Conservation (phyloP, 2,888 invertebrate species). For the Pammene aurita region DNA sequence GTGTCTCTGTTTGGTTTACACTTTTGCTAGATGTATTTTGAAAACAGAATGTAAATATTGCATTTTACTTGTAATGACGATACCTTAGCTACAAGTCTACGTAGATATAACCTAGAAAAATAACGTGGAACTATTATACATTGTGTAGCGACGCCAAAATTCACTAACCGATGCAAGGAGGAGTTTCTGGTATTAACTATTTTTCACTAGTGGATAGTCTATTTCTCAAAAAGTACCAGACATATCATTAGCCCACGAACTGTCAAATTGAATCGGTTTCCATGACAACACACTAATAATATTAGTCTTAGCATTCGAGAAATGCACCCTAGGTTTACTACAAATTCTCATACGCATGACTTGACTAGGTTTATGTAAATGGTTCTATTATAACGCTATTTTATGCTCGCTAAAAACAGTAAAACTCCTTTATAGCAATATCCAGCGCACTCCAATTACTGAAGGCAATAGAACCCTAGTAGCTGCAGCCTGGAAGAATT, state of each 20-base stretch:
- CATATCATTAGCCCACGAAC: no score
- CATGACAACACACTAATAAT: no score
- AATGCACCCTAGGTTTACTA: background rate
- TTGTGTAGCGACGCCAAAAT: no score
- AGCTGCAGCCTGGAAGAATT: constrained; percentile 51
- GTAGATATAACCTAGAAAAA: no score
- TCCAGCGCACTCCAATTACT: constrained; percentile 63
- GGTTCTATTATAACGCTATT: constrained; percentile 1
- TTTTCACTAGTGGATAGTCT: no score
- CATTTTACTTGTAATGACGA: background rate
- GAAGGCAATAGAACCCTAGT: constrained; percentile 54
- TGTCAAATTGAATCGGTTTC: no score
- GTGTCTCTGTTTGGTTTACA: background rate
- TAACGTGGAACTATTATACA: no score
- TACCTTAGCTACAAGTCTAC: no score
- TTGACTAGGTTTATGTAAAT: constrained; percentile 19
- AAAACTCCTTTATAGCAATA: constrained; percentile 57
- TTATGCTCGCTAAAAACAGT: constrained; percentile 50
- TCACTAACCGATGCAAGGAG: no score
- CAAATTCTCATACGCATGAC: background rate
- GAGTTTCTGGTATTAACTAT: no score
- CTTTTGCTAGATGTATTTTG: background rate
- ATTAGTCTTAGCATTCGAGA: no score
- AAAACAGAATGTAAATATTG: background rate
- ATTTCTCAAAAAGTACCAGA: no score